A percentile compares a stretch with the other conserved stretches of the same genome.
These are phyloP conservation scores for Falco novaeseelandiae DNA, from an alignment of 2,797 vertebrate genomes.

Conservation along the genomic window DNA sequence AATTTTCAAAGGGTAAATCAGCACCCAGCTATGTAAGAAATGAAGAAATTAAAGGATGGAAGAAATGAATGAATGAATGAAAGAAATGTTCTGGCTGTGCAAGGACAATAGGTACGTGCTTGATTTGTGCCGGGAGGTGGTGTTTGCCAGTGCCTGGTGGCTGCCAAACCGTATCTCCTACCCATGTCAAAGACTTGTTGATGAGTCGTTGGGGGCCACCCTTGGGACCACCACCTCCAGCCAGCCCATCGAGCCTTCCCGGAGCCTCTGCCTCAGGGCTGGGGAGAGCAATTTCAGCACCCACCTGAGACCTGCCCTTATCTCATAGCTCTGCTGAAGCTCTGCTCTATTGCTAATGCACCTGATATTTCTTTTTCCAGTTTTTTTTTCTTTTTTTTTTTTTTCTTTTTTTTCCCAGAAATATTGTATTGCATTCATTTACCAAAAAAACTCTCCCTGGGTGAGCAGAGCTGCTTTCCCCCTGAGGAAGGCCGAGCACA, in stretches of 20 bases:
- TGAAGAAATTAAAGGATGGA: not conserved
- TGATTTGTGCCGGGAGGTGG: not conserved
- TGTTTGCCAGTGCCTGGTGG: not conserved
- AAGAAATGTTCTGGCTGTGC: not conserved
- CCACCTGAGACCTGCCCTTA: fast-evolving
- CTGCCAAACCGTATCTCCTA: not conserved
- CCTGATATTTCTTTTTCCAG: not conserved
- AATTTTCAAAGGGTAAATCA: not conserved
- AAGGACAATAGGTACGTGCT: fast-evolving
- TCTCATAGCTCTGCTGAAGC: not conserved
- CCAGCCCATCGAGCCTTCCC: not conserved
- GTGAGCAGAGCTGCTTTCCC: not conserved
- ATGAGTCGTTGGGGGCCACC: fast-evolving
- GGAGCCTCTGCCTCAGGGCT: not conserved
- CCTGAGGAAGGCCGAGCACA: not conserved
- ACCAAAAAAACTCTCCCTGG: not conserved
- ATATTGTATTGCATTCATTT: fast-evolving
- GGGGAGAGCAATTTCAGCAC: not conserved
- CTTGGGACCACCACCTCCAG: not conserved
- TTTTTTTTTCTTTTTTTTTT: not conserved
- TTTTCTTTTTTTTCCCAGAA: not conserved
- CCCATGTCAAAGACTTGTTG: not conserved
- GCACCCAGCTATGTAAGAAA: not conserved
- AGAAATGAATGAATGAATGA: not conserved
- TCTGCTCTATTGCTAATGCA: not conserved